Conservation (phyloP, 2,888 invertebrate genomes). For the Mythimna lalbum region DNA sequence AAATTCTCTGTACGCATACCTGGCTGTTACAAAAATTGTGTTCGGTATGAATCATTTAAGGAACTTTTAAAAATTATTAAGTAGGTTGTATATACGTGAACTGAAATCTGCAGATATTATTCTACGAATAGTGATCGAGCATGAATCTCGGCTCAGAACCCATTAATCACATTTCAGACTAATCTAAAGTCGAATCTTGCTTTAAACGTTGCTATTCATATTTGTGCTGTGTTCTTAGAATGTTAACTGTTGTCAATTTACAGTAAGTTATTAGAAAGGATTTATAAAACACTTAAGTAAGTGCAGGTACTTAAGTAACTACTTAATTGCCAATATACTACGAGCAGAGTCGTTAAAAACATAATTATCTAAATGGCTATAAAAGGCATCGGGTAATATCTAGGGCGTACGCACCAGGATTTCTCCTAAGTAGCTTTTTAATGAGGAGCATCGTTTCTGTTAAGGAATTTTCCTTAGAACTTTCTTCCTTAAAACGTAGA, state of each 20-base stretch:
- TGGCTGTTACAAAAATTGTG: background rate
- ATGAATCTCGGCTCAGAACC: background rate
- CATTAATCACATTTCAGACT: slow-evolving; percentile 9
- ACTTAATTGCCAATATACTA: too few relatives aligned
- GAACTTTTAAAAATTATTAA: background rate
- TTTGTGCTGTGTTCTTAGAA: background rate
- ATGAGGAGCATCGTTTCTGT: background rate
- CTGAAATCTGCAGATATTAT: slow-evolving; percentile 1
- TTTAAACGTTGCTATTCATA: slow-evolving; percentile 4
- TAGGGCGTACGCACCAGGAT: background rate
- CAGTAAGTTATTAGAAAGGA: slow-evolving; percentile 2
- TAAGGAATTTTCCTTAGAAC: background rate
- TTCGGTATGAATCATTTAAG: slow-evolving; percentile 31
- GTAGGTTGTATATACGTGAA: slow-evolving; percentile 37
- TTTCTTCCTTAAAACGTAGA: background rate
- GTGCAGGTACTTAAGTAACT: too few relatives aligned
- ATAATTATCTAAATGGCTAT: too few relatives aligned
- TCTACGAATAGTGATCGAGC: slow-evolving; percentile 28
- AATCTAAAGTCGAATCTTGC: slow-evolving; percentile 21
- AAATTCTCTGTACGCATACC: background rate
- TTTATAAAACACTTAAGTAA: background rate
- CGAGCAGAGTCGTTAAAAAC: too few relatives aligned
- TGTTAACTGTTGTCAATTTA: background rate
- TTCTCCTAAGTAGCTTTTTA: background rate
- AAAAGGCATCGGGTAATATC: too few relatives aligned